These are phyloP conservation scores for Morone chrysops DNA, from an alignment of 2,113 vertebrate species.

Conservation along the genomic window DNA sequence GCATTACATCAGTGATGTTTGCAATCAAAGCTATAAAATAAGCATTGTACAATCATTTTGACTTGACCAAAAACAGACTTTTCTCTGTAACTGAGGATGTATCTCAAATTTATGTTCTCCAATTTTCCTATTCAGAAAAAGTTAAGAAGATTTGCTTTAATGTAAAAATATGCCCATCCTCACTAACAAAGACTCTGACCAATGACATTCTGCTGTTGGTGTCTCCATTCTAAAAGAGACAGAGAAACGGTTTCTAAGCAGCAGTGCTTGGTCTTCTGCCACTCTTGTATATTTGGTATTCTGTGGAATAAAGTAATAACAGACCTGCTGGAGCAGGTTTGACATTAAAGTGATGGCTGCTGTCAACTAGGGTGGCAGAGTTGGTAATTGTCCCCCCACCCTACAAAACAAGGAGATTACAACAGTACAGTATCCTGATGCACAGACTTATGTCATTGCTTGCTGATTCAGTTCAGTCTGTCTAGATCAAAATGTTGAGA, in stretches of 20 bases:
- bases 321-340: too few relatives aligned
- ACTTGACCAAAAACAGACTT: not conserved
- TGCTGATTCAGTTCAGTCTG: too few relatives aligned
- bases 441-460: not conserved
- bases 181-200: not conserved
- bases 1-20: not conserved
- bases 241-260: not conserved
- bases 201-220: not conserved
- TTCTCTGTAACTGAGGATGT: not conserved
- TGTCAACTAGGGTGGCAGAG: not conserved
- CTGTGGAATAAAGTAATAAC: not conserved
- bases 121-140: too few relatives aligned
- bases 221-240: not conserved
- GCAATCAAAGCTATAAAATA: not conserved
- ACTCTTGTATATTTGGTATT: not conserved
- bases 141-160: not conserved
- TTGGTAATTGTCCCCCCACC: not conserved
- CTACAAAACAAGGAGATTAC: not conserved
- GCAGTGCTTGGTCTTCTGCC: not conserved
- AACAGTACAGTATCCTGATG: not conserved
- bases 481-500: not conserved
- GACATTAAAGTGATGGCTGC: too few relatives aligned
- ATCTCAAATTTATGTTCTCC: not conserved
- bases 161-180: not conserved
- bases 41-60: not conserved